Percentiles rank a stretch among this genome's conserved stretches.
phyloP scores from a whole-genome alignment of 2,113 vertebrate genomes.

The Procavia capensis region DNA sequence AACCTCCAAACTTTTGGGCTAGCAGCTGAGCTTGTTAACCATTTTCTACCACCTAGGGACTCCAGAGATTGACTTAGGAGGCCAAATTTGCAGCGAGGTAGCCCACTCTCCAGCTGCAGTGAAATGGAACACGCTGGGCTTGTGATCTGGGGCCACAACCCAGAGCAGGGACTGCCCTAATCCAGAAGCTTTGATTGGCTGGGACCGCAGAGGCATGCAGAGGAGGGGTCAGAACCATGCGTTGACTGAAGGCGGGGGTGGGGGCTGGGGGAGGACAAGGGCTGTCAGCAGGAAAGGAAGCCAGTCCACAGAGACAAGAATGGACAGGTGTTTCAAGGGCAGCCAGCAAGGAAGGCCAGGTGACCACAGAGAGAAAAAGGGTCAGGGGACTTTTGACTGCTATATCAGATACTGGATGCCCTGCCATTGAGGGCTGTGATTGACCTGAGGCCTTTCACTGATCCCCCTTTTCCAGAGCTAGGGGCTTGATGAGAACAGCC shows the following conservation, averaged over 20 bases:
- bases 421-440: accelerated
- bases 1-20: not conserved
- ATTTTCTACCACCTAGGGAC: not conserved
- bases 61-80: not conserved
- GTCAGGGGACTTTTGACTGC: not conserved
- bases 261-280: not conserved
- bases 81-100: not conserved
- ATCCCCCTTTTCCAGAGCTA: not conserved
- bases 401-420: not conserved
- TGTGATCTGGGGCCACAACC: accelerated
- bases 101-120: not conserved
- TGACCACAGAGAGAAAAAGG: not conserved
- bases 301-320: not conserved
- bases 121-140: not conserved
- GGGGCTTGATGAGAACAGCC: not conserved
- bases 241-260: accelerated
- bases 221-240: accelerated
- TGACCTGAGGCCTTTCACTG: not conserved
- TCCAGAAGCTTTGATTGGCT: not conserved
- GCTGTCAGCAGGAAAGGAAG: not conserved
- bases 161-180: not conserved
- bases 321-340: accelerated
- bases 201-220: no score
- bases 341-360: accelerated
- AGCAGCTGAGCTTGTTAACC: not conserved